phyloP scores from a whole-genome alignment of 2,888 invertebrate species.

The Bellardia bayeri region DNA sequence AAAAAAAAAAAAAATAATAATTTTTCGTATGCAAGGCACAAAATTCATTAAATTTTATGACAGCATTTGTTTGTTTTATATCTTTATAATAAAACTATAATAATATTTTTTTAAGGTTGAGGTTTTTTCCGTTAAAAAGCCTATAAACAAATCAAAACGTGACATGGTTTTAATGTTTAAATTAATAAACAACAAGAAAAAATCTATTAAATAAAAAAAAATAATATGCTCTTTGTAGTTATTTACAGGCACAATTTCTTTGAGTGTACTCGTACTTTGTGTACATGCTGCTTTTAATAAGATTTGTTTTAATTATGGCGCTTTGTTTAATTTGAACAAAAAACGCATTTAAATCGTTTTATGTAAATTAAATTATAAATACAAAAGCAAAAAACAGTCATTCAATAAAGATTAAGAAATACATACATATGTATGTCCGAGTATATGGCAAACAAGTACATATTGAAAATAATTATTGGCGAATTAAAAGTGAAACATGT shows the following conservation, averaged over 20 bases:
- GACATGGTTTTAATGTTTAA: constrained; percentile 38
- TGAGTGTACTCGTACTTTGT: neutral
- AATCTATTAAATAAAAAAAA: neutral
- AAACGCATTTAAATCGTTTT: constrained; percentile 4
- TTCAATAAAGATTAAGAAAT: constrained; percentile 7
- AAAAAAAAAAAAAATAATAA: neutral
- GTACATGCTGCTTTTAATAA: neutral
- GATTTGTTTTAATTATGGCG: constrained; percentile 43
- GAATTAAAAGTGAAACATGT: neutral
- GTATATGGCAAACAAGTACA: neutral
- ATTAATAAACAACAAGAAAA: neutral
- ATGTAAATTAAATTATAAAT: constrained; percentile 29
- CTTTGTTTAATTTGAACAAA: constrained; percentile 38
- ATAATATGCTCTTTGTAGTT: no score
- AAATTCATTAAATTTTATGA: constrained; percentile 46
- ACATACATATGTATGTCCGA: neutral
- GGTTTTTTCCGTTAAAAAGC: neutral
- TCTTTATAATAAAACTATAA: constrained; percentile 42
- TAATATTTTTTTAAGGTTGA: constrained; percentile 3
- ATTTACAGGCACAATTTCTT: constrained; percentile 5
- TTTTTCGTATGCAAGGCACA: constrained; percentile 28
- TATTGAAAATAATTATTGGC: constrained; percentile 13
- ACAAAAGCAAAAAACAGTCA: constrained; percentile 20
- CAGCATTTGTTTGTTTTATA: constrained; percentile 25
- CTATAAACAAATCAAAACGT: constrained; percentile 39